These are phyloP conservation scores for Sericinus montela DNA, from an alignment of 2,888 invertebrate genomes.

Conservation along the genomic window DNA sequence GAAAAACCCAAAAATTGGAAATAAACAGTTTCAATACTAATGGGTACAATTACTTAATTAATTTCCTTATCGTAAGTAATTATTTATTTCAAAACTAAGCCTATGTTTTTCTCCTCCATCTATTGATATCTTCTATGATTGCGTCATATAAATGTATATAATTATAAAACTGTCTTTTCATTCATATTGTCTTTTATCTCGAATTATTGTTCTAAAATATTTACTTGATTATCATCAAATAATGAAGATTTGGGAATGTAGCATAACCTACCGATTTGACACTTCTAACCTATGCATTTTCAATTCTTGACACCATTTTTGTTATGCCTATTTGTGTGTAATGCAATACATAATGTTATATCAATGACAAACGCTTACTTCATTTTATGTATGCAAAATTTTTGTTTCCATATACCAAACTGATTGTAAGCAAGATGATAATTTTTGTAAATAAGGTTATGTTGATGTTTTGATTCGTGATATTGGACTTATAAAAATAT, in stretches of 20 bases:
- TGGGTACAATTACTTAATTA: constrained; percentile 16
- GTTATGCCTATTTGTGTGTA: constrained; percentile 51
- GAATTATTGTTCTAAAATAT: background rate
- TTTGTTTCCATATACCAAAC: constrained; percentile 9
- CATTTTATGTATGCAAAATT: background rate
- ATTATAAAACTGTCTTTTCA: constrained; percentile 42
- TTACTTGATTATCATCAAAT: constrained; percentile 8
- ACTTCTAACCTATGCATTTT: constrained; percentile 67
- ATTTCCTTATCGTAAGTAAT: constrained; percentile 39
- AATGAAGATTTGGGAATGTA: constrained; percentile 31
- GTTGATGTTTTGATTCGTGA: constrained; percentile 73
- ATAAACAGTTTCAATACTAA: constrained; percentile 11
- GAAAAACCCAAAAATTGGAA: constrained; percentile 42
- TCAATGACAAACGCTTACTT: constrained; percentile 13
- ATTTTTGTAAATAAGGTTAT: constrained; percentile 59
- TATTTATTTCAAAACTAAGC: constrained; percentile 55
- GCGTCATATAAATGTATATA: constrained; percentile 70
- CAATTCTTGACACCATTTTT: constrained; percentile 70
- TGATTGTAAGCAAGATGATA: background rate
- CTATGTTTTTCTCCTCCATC: constrained; percentile 65
- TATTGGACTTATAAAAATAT: constrained; percentile 30
- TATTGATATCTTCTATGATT: constrained; percentile 66
- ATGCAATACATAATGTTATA: constrained; percentile 38
- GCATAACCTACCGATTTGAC: constrained; percentile 66
- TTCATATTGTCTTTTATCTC: constrained; percentile 9